phyloP scores from a whole-genome alignment of 2,888 invertebrate species.

The Galeruca laticollis region DNA sequence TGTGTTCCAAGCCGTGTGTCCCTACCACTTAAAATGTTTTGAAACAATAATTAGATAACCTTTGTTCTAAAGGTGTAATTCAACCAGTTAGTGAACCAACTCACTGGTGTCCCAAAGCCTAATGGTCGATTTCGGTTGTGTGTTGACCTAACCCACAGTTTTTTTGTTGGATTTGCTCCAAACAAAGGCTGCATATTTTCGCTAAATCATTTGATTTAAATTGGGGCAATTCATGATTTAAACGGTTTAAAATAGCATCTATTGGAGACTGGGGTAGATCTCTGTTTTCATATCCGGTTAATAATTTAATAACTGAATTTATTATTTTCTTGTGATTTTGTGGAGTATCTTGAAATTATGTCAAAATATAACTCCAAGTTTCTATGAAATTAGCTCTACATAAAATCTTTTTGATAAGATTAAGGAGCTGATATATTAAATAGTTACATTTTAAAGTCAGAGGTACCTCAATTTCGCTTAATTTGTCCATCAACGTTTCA shows the following conservation, averaged over 20 bases:
- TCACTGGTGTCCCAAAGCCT: no score
- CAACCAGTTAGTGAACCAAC: no score
- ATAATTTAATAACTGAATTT: constrained; percentile 51
- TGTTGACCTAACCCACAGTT: no score
- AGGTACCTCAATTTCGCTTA: constrained; percentile 53
- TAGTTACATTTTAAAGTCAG: constrained; percentile 5
- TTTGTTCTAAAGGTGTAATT: no score
- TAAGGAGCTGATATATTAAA: constrained; percentile 52
- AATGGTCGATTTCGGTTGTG: no score
- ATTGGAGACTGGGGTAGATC: constrained; percentile 60
- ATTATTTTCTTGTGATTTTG: constrained; percentile 58
- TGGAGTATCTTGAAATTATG: constrained; percentile 54
- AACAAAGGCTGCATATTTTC: constrained; percentile 70
- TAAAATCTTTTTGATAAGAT: constrained; percentile 52
- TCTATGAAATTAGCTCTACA: constrained; percentile 54
- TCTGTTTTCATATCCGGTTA: constrained; percentile 58
- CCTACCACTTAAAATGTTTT: no score
- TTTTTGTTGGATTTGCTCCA: constrained; percentile 70
- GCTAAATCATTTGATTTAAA: constrained; percentile 69
- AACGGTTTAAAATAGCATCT: constrained; percentile 68
- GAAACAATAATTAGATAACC: no score
- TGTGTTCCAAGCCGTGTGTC: no score
- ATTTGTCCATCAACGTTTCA: constrained; percentile 50
- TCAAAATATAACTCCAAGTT: constrained; percentile 60
- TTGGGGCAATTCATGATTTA: constrained; percentile 68